A percentile compares a stretch with the other conserved stretches of the same genome.
Evolutionary conservation across 2,113 vertebrate species (phyloP).

Genomic region (Platycercus adscitus): DNA sequence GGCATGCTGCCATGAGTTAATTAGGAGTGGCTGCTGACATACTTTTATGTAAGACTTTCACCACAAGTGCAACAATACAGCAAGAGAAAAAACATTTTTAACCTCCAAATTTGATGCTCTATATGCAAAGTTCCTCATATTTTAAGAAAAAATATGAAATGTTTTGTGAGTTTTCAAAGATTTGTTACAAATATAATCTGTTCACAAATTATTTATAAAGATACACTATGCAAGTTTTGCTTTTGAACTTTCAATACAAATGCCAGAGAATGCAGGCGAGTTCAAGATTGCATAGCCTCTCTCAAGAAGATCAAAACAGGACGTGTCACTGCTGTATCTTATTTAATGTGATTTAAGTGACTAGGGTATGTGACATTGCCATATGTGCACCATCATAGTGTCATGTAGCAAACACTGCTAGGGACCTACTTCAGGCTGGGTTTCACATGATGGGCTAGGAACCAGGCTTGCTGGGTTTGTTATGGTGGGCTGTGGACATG

Average conservation of each 20-base stretch:
- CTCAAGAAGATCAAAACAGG: not conserved
- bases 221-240: not conserved
- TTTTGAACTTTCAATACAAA: not conserved
- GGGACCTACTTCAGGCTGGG: not conserved
- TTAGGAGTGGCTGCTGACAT: conserved; percentile 14
- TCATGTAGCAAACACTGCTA: not conserved
- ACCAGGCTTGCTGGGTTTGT: not conserved
- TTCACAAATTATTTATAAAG: not conserved
- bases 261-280: not conserved
- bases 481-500: accelerated
- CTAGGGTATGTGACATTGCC: not conserved
- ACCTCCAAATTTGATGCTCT: not conserved
- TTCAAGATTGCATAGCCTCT: not conserved
- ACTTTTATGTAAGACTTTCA: conserved; percentile 2
- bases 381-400: accelerated
- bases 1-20: conserved; percentile 47
- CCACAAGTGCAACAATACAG: not conserved
- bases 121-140: not conserved
- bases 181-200: not conserved
- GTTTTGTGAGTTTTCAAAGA: not conserved
- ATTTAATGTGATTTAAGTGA: not conserved
- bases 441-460: not conserved
- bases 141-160: not conserved
- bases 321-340: not conserved
- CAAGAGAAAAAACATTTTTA: not conserved